These are phyloP conservation scores for Psittacara wagleri DNA, from an alignment of 2,113 vertebrate genomes.

Conservation along the genomic window DNA sequence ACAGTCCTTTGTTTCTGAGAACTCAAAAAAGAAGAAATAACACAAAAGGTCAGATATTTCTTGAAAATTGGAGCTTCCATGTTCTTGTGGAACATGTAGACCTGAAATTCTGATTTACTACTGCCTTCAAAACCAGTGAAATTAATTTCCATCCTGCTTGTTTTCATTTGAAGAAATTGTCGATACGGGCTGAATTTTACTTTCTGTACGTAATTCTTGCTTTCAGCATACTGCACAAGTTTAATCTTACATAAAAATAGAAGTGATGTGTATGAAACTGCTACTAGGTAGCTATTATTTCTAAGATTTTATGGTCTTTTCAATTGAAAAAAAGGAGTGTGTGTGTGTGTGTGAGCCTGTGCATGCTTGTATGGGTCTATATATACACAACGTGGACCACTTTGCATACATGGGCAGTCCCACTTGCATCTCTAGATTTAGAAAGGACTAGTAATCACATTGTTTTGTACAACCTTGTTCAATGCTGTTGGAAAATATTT, in stretches of 20 bases:
- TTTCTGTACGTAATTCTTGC: not conserved
- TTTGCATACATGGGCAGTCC: not conserved
- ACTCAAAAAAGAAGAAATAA: not conserved
- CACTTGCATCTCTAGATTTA: not conserved
- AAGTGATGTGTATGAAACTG: not conserved
- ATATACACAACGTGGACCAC: not conserved
- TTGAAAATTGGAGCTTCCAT: fast-evolving
- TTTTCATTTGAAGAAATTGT: not conserved
- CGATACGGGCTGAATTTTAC: fast-evolving
- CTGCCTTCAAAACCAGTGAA: not conserved
- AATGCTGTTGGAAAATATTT: not conserved
- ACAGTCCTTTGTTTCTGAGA: not conserved
- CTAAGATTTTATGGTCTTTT: not conserved
- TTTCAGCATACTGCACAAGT: not conserved
- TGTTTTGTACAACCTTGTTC: not conserved
- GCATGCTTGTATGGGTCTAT: not conserved
- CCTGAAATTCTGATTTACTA: not conserved
- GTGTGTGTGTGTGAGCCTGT: not conserved
- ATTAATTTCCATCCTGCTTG: not conserved
- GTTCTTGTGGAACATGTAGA: not conserved
- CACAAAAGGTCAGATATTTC: not conserved
- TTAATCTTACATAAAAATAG: not conserved
- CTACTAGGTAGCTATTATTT: not conserved
- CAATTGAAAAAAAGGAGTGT: not conserved
- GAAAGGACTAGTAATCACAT: not conserved